Conservation (phyloP, 2,797 vertebrate genomes). For the Nannoperca obscura region DNA sequence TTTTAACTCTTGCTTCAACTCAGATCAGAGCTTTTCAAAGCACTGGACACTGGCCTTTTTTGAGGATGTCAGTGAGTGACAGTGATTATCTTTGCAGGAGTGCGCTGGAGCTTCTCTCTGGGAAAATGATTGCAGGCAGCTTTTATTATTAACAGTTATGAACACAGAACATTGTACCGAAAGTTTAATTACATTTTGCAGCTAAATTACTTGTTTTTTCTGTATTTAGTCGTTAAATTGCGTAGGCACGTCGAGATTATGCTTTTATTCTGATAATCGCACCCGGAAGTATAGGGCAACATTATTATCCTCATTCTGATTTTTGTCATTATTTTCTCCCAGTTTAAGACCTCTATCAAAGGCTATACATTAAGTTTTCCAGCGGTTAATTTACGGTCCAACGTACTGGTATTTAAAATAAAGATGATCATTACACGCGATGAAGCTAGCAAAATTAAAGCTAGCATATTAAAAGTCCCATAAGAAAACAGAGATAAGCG, state of each 20-base stretch:
- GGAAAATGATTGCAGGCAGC: not conserved
- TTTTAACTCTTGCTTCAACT: not conserved
- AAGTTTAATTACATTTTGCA: not conserved
- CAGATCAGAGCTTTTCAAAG: not conserved
- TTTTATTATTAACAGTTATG: not conserved
- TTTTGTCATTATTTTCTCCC: not conserved
- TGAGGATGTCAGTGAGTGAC: not conserved
- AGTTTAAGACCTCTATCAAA: rapidly evolving
- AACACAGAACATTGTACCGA: not conserved
- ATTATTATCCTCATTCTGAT: too few relatives aligned
- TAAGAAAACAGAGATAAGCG: not conserved
- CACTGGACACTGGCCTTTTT: not conserved
- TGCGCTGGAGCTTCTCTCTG: not conserved
- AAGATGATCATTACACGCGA: too few relatives aligned
- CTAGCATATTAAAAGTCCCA: not conserved
- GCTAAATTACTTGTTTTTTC: not conserved
- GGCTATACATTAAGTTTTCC: rapidly evolving
- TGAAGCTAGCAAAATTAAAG: too few relatives aligned
- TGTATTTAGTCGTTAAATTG: not conserved
- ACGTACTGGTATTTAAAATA: not conserved
- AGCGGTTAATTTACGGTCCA: rapidly evolving
- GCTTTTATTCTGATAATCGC: conserved; percentile 48
- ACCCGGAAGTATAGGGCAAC: conserved; percentile 4
- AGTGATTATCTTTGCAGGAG: not conserved
- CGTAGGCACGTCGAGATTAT: not conserved